Percentiles rank a stretch among this genome's conserved stretches.
Evolutionary conservation across 2,113 vertebrate genomes (phyloP).

Genomic region (Chionis minor): DNA sequence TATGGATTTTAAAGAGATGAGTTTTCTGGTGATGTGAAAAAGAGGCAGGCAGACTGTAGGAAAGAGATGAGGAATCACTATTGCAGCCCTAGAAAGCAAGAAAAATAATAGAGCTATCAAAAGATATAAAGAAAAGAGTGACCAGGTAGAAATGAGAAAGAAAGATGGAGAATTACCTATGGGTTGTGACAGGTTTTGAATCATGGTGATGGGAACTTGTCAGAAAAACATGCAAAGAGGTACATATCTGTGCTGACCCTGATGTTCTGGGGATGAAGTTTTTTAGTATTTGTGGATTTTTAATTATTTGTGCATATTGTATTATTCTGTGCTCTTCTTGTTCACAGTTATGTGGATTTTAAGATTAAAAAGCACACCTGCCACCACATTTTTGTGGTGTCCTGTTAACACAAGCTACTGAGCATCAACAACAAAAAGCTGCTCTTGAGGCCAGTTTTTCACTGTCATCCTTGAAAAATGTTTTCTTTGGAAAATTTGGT

Average conservation of each 20-base stretch:
- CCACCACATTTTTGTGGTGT: neutral
- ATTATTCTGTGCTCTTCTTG: neutral
- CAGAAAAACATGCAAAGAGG: neutral
- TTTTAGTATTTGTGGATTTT: neutral
- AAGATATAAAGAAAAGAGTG: neutral
- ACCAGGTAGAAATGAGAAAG: neutral
- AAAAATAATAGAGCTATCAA: conserved; percentile 12
- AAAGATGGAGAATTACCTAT: neutral
- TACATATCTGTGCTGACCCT: neutral
- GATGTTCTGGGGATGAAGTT: neutral
- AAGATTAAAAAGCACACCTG: neutral
- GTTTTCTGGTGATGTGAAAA: neutral
- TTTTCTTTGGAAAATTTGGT: neutral
- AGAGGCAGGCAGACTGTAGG: neutral
- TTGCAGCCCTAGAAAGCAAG: neutral
- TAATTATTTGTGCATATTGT: neutral
- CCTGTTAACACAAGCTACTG: neutral
- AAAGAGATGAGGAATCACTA: conserved; percentile 5
- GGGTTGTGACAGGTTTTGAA: neutral
- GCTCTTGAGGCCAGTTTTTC: neutral
- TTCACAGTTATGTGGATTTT: neutral
- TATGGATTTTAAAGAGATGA: neutral
- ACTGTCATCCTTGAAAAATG: neutral
- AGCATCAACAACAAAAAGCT: neutral
- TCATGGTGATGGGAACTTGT: neutral